These are phyloP conservation scores for Haliclystus octoradiatus DNA, from an alignment of 30 jellyfish, hydroid and myxozoan species.

Conservation along the genomic window DNA sequence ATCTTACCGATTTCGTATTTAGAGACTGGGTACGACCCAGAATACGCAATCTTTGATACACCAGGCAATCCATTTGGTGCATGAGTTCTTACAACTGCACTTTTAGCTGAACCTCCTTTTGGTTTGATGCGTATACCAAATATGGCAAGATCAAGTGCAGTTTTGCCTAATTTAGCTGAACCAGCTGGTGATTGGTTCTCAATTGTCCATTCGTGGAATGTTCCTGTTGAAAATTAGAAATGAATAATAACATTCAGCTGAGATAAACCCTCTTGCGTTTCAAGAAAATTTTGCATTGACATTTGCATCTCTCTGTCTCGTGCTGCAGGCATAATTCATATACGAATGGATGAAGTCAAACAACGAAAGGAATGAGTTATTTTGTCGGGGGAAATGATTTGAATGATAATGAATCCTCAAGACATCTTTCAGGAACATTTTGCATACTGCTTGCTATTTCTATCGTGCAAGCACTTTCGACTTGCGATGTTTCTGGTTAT, in stretches of 20 bases:
- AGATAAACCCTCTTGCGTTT: too few species aligned
- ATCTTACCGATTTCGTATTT: slow-evolving; percentile 61
- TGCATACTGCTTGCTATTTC: too few species aligned
- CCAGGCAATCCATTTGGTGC: slow-evolving; percentile 87
- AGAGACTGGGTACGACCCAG: slow-evolving; percentile 86
- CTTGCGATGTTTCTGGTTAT: too few species aligned
- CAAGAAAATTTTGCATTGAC: too few species aligned
- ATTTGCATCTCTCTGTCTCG: too few species aligned
- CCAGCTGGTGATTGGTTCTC: slow-evolving; percentile 99
- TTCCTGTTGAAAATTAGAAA: slow-evolving; percentile 27
- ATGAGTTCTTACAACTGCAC: slow-evolving; percentile 89
- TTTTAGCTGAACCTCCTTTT: slow-evolving; percentile 26
- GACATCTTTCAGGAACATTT: too few species aligned
- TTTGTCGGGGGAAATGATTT: too few species aligned
- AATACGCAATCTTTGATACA: slow-evolving; percentile 51
- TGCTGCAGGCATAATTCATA: too few species aligned
- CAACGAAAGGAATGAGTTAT: too few species aligned
- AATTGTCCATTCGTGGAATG: slow-evolving; percentile 96
- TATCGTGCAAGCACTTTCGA: too few species aligned
- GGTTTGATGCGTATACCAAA: slow-evolving; percentile 57
- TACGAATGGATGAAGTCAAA: too few species aligned
- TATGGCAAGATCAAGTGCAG: slow-evolving; percentile 78
- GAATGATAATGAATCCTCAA: too few species aligned
- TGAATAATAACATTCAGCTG: neutral
- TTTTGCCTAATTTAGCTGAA: slow-evolving; percentile 88